Percentiles rank a stretch among this genome's conserved stretches.
phyloP scores from a whole-genome alignment of 2,113 vertebrate species.

The Heloderma charlesbogerti region DNA sequence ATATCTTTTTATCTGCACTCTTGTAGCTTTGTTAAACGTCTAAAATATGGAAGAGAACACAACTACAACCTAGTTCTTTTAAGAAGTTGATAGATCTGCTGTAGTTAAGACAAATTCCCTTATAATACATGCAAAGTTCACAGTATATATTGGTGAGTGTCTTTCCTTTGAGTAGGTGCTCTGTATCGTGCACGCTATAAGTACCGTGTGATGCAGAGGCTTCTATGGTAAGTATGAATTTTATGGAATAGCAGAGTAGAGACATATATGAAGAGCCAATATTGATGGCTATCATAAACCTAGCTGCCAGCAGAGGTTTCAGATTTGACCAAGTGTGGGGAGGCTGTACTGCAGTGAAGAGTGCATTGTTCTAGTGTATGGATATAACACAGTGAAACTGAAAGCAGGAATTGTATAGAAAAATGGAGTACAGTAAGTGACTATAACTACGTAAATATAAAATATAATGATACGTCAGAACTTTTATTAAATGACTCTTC shows the following conservation, averaged over 20 bases:
- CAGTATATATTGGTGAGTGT: conserved; percentile 82
- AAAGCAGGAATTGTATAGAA: background rate
- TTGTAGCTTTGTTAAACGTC: background rate
- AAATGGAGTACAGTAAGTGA: background rate
- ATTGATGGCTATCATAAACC: conserved; percentile 35
- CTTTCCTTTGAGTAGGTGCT: conserved; percentile 86
- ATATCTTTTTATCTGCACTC: conserved; percentile 35
- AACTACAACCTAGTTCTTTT: background rate
- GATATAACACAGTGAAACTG: background rate
- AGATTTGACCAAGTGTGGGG: conserved; percentile 11
- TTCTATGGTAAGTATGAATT: conserved; percentile 83
- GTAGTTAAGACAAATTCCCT: conserved; percentile 41
- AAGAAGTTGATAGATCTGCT: background rate
- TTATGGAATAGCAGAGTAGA: conserved; percentile 77
- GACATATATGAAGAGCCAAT: conserved; percentile 54
- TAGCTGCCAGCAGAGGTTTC: background rate
- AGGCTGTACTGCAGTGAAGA: background rate
- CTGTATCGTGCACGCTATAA: conserved; percentile 81
- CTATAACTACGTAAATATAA: background rate
- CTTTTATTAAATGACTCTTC: background rate
- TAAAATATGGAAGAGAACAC: conserved; percentile 36
- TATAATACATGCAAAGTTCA: conserved; percentile 78
- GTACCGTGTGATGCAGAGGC: conserved; percentile 84
- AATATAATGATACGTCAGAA: background rate
- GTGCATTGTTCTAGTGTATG: background rate